Base-by-base conservation (phyloP, 2,797 vertebrate genomes). In the Ctenosaura bakeri region DNA sequence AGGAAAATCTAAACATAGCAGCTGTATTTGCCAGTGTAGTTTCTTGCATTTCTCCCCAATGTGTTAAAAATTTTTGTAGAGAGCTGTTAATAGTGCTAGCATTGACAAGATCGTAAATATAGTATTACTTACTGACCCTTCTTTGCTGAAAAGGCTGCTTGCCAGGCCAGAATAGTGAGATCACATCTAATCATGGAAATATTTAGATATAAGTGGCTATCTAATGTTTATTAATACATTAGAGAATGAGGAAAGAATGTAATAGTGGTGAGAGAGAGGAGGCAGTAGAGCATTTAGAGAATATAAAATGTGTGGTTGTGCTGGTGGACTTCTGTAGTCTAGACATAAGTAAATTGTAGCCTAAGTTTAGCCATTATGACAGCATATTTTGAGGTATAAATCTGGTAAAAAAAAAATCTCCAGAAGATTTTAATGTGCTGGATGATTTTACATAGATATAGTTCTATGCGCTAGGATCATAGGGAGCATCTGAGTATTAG, bases 271-370 rank as follows among this genome's bases (percentile, higher is more conserved):
- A 69, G 50, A 46, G 80, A 83, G 29, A 69, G 2, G 29, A 69
- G 29, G 66, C 66, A 69, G 71, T 83, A 50, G 59, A 86, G 18
- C 80, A 24, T 85, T 56, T 84, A 87, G 89, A 35, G 38, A 86
- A 8, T 93, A 20, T 94, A 92, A 91, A 46, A 95, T 93, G 90
- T 96, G 91, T 95, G 89, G 91, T 93, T 91, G 86, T 93, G 90
- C 69, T 92, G 77, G 76, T 90, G 88, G 89, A 93, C 90, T 91
- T 90, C 22, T 88, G 52, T 88, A 83, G 93, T 94, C 93, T 94
- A 94, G 91, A 94, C 89, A 85, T 91, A 79, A 89, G 94, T 93
- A 22, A 94, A 92, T 1, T 20, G 52, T 88, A 91, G 85, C 64
- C 84, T 35, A 89, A 54, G 89, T 90, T 62, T 92, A 91, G 66